Conservation (phyloP, 2,113 vertebrate genomes). For the Sceloporus tristichus region DNA sequence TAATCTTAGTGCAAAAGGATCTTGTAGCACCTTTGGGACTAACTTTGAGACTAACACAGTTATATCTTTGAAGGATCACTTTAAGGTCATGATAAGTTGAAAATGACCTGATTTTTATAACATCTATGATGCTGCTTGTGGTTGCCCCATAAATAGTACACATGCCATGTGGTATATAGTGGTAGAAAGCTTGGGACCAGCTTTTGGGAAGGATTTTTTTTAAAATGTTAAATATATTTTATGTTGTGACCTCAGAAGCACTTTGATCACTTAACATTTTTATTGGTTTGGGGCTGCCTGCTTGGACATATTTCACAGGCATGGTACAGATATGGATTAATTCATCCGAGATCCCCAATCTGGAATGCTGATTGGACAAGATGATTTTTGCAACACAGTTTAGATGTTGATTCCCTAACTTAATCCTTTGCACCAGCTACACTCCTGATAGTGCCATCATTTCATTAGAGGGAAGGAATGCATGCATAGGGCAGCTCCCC, state of each 20-base stretch:
- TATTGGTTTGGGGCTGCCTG: neutral
- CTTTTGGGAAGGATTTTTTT: neutral
- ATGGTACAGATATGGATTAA: neutral
- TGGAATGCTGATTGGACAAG: neutral
- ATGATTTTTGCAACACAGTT: neutral
- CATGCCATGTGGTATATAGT: no score
- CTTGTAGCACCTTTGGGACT: no score
- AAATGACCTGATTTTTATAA: neutral
- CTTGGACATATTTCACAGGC: no score
- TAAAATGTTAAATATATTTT: neutral
- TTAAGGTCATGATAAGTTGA: no score
- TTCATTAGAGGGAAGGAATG: constrained; percentile 58
- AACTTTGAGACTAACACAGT: no score
- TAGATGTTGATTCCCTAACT: neutral
- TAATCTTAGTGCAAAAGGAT: no score
- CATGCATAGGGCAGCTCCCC: constrained; percentile 28
- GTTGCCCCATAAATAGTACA: neutral
- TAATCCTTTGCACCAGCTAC: constrained; percentile 1
- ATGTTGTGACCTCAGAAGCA: neutral
- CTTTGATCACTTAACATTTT: neutral
- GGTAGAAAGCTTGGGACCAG: neutral
- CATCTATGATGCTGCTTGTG: neutral
- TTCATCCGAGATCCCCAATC: neutral
- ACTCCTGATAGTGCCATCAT: constrained; percentile 38
- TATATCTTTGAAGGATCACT: no score